Evolutionary conservation across 2,888 invertebrate species (phyloP).

Genomic region (Tenthredo mesomela): DNA sequence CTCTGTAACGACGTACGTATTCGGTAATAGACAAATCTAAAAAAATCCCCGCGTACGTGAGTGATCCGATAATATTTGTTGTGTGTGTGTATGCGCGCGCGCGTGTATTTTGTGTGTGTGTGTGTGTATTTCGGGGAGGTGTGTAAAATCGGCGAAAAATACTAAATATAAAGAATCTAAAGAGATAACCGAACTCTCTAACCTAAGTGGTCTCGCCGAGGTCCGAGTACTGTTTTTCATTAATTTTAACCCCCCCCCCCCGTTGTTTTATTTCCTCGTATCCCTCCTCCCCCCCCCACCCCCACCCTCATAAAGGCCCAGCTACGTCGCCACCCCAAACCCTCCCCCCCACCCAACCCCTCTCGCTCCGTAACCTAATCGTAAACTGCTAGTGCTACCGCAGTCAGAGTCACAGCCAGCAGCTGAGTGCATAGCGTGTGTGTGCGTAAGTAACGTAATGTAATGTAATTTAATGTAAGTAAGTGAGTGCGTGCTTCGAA

Average conservation of each 20-base stretch:
- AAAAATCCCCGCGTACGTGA: constrained; percentile 52
- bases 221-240: constrained; percentile 34
- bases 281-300: not conserved
- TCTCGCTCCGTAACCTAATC: constrained; percentile 24
- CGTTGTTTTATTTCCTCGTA: constrained; percentile 49
- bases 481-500: constrained; percentile 23
- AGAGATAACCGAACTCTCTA: constrained; percentile 30
- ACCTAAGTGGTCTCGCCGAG: constrained; percentile 37
- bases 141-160: constrained; percentile 22
- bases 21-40: constrained; percentile 41
- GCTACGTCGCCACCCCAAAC: not conserved
- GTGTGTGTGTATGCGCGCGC: constrained; percentile 4
- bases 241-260: constrained; percentile 32
- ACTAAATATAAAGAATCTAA: not conserved
- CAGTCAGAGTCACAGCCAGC: constrained; percentile 19
- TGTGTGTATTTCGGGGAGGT: constrained; percentile 32
- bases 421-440: constrained; percentile 36
- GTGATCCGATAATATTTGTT: constrained; percentile 52
- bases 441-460: not conserved
- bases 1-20: constrained; percentile 66
- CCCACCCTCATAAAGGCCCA: not conserved
- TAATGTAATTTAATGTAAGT: not conserved
- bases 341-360: not conserved
- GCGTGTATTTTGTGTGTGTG: not conserved
- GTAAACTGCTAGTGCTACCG: constrained; percentile 21